Base-by-base conservation (phyloP, 1,140 invertebrate species). In the Kradibia gibbosae region DNA sequence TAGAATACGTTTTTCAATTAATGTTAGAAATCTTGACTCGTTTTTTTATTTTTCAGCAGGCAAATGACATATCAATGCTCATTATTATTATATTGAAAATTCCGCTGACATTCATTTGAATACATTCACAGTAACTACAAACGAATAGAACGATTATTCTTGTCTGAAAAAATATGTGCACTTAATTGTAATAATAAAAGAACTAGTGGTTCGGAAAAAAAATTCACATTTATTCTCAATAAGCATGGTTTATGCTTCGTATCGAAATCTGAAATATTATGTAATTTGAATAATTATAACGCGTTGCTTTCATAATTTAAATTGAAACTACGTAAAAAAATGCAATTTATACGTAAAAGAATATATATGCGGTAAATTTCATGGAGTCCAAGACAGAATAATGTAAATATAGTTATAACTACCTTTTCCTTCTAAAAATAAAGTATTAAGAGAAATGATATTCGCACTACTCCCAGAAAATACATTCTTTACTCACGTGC, bases 391-490 rank as follows among this genome's bases (percentile, higher is more conserved):
- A 57, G 78, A 74, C 78, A 71, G 74, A 73, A 70, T 75, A 76
- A 76, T 81, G 72, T 70, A 62, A 67, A 76, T 67, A 22, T 45
- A 75, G 45, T 67, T 76, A 28, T 25, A 72, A 73, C 79, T 31
- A 75, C 45, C 70, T 81, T 77, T 55, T 48, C 36, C 20, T 48
- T 20, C 13, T 53, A 17, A 72, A 57, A 74, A 67, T 34, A 76
- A 71, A 82, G 67, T 60, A 72, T 39, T 15, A 48, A 34, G 17
- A 50, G 60, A 72, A 73, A 57, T 48, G 67, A 78, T 50, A 13
- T 60, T 28, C 34, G 1, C 22, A 34, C 53, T 34, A 25, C 71
- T 55, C 25, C 48, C 4, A 55, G 31, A 73, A 45, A 73, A 73
- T 55, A 73, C 53, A 73, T 28, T 22, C 15, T 28, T 60, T 28